Base-by-base conservation (phyloP, 2,888 invertebrate genomes). In the Ramazzottius varieornatus region DNA sequence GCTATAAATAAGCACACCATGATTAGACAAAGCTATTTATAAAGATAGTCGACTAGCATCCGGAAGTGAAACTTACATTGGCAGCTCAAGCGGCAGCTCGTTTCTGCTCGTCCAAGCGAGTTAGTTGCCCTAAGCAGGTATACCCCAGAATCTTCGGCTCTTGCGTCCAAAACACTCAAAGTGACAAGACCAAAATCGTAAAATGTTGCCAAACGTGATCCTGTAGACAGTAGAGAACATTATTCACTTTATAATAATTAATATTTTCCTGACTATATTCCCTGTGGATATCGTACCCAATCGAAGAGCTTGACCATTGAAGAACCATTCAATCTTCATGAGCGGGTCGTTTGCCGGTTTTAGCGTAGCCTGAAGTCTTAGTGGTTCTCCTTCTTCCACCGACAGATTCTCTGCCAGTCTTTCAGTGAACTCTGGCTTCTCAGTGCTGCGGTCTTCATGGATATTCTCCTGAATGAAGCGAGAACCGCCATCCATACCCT, bases 141-240 rank as follows among this genome's bases (percentile, higher is more conserved):
- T 20, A 69, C 70, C 66, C 73, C 73, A 54, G 74, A 74, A 70
- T 80, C 79, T 68, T 80, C 79, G 16, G 78, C 75, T 68, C 76
- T 77, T n/a, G 77, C 77, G 71, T 78, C 78, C 66, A 77, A 71
- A 66, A 80, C 75, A 68, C 79, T 78, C 67, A 80, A 71, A 32
- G 77, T 75, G 24, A 78, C 78, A 70, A 75, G 77, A 46, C 78
- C 78, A 71, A 79, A 78, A 70, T 79, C 78, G 68, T 76, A 74
- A 69, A 73, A 72, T 33, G 75, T 74, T 67, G 54, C 54, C 54
- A 54, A 24, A 8, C 54, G 20, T 29, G 54, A 54, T 24, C 54
- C 54, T 54, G 24, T n/a, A 54, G 20, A 40, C 8, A 20, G 40
- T 20, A 40, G 8, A 40, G 8, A 40, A 40, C 8, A 40, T 20